Percentiles rank a stretch among this genome's conserved stretches.
Conservation (phyloP, 2,797 vertebrate genomes). For the Poecile montanus region DNA sequence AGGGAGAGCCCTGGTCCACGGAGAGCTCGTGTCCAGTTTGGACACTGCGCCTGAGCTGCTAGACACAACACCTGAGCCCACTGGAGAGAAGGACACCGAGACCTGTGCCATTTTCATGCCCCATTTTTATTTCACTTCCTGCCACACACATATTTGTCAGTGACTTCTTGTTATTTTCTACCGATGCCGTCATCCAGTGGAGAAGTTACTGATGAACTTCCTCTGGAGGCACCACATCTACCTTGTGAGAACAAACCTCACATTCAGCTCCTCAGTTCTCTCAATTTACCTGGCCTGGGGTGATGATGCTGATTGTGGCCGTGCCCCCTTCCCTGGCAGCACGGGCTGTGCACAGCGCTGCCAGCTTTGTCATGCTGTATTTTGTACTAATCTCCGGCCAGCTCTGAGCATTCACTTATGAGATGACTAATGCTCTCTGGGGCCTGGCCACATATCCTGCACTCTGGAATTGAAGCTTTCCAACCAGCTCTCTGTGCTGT, state of each 20-base stretch:
- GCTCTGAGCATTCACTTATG: constrained; percentile 12
- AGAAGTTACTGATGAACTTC: background rate
- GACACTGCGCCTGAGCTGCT: background rate
- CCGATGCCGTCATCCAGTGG: fast-evolving
- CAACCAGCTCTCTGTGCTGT: background rate
- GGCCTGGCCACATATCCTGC: constrained; percentile 52
- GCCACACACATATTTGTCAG: background rate
- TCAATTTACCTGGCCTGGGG: background rate
- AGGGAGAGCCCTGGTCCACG: background rate
- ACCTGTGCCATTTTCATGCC: background rate
- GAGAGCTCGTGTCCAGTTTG: background rate
- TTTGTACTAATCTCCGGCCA: constrained; percentile 36
- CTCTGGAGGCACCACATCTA: background rate
- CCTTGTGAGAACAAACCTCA: too few species aligned
- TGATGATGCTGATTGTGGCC: background rate
- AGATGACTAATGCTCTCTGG: constrained; percentile 39
- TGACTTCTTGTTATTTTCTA: background rate
- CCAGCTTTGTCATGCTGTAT: constrained; percentile 27
- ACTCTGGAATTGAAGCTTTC: background rate
- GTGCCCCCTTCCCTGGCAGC: background rate
- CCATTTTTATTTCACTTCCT: background rate
- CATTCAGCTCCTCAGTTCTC: background rate
- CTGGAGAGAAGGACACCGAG: background rate
- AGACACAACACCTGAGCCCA: background rate
- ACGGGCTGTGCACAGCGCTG: background rate